Evolutionary conservation across 2,888 invertebrate species (phyloP).

Genomic region (Xestia sexstrigata): DNA sequence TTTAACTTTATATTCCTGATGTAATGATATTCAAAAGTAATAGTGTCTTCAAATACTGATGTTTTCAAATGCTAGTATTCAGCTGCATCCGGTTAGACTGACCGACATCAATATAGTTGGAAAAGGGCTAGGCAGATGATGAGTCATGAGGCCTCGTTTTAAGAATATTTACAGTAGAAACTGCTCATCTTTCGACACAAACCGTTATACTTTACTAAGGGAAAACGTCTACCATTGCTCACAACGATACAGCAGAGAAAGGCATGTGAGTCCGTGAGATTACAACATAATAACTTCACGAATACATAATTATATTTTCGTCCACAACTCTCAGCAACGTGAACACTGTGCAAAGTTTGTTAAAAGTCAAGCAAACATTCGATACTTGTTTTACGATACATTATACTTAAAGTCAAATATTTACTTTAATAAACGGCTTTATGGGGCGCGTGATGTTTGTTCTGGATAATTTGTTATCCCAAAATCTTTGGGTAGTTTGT

Average conservation of each 20-base stretch:
- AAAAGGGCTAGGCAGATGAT: neutral
- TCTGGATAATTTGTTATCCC: constrained; percentile 49
- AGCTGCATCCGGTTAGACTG: neutral
- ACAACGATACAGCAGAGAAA: constrained; percentile 36
- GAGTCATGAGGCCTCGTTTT: neutral
- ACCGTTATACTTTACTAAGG: constrained; percentile 20
- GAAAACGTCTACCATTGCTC: constrained; percentile 30
- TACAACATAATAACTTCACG: constrained; percentile 41
- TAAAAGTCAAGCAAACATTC: constrained; percentile 33
- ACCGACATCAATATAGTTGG: neutral
- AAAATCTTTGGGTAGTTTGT: constrained; percentile 39
- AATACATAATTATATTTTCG: constrained; percentile 55
- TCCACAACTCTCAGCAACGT: constrained; percentile 26
- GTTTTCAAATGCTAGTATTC: neutral
- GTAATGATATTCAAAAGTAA: neutral
- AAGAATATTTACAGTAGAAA: constrained; percentile 20
- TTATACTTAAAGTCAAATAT: constrained; percentile 44
- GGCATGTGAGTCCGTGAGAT: constrained; percentile 31
- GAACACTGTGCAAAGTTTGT: constrained; percentile 42
- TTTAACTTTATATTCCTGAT: neutral
- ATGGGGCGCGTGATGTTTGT: constrained; percentile 38
- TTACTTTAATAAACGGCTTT: constrained; percentile 47
- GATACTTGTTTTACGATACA: constrained; percentile 27
- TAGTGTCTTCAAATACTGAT: neutral
- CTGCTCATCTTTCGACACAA: constrained; percentile 18